A percentile compares a stretch with the other conserved stretches of the same genome.
Evolutionary conservation across 1,140 invertebrate species (phyloP).

Genomic region (Ips nitidus): DNA sequence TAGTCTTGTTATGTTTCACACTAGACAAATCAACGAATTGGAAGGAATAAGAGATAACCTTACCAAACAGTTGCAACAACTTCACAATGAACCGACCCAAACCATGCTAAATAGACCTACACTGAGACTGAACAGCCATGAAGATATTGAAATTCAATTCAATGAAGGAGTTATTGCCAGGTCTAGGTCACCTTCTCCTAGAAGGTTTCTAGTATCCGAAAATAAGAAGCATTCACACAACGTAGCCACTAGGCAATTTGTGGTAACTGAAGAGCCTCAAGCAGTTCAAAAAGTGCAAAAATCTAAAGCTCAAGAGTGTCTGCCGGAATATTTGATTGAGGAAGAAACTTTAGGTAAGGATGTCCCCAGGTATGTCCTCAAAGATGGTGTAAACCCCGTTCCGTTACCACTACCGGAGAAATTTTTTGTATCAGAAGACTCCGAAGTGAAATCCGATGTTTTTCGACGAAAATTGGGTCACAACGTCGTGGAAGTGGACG

Average conservation of each 20-base stretch:
- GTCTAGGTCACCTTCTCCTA: slow-evolving; percentile 35
- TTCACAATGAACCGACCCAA: not conserved
- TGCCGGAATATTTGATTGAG: slow-evolving; percentile 38
- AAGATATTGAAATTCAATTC: slow-evolving; percentile 40
- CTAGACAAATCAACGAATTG: slow-evolving; percentile 29
- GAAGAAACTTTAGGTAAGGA: slow-evolving; percentile 8
- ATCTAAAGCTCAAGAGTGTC: slow-evolving; percentile 27
- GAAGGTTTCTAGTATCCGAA: slow-evolving; percentile 38
- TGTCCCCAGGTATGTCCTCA: slow-evolving; percentile 20
- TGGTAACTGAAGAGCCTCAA: slow-evolving; percentile 30
- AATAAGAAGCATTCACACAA: slow-evolving; percentile 14
- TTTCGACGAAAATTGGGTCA: slow-evolving; percentile 24
- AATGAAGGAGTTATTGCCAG: slow-evolving; percentile 10
- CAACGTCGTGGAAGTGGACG: slow-evolving; percentile 27
- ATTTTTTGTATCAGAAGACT: slow-evolving; percentile 32
- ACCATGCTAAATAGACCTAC: slow-evolving; percentile 1
- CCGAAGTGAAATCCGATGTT: slow-evolving; percentile 20
- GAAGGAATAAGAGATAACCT: slow-evolving; percentile 19
- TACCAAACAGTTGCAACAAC: slow-evolving; percentile 5
- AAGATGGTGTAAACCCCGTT: slow-evolving; percentile 20
- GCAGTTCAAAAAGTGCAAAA: slow-evolving; percentile 15
- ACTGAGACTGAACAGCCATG: slow-evolving; percentile 32
- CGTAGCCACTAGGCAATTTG: slow-evolving; percentile 25
- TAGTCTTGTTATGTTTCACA: slow-evolving; percentile 14
- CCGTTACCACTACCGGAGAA: slow-evolving; percentile 33